A percentile compares a stretch with the other conserved stretches of the same genome.
These are phyloP conservation scores for Pseudobourletiella spinata DNA, from an alignment of 1,140 invertebrate species.

Conservation along the genomic window DNA sequence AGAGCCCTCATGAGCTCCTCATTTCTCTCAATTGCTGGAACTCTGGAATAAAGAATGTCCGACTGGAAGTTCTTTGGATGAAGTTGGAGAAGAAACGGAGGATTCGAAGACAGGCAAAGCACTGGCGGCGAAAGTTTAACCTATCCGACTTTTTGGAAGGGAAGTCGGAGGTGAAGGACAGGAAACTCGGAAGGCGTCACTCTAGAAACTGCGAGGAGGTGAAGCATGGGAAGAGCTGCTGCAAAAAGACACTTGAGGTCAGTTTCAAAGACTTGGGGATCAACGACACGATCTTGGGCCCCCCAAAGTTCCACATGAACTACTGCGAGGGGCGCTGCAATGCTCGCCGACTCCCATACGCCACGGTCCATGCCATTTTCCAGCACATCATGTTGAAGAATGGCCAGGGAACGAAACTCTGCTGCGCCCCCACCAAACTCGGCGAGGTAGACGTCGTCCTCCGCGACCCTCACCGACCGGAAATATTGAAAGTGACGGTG, in stretches of 20 bases:
- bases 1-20: no score
- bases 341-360: slow-evolving; percentile 46
- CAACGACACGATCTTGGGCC: slow-evolving; percentile 50
- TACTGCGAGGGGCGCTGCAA: slow-evolving; percentile 63
- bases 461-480: slow-evolving; percentile 44
- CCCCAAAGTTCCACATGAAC: slow-evolving; percentile 60
- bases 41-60: not conserved
- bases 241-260: slow-evolving; percentile 23
- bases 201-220: slow-evolving; percentile 23
- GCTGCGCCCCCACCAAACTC: slow-evolving; percentile 61
- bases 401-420: slow-evolving; percentile 45
- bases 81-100: not conserved
- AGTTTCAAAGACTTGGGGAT: slow-evolving; percentile 30
- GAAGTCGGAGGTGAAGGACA: not conserved
- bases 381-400: slow-evolving; percentile 55
- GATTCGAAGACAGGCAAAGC: not conserved
- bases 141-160: not conserved
- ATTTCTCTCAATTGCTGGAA: not conserved
- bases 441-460: slow-evolving; percentile 58
- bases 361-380: slow-evolving; percentile 60
- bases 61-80: not conserved
- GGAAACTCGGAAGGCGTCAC: not conserved
- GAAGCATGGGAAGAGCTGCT: slow-evolving; percentile 32
- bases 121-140: not conserved
- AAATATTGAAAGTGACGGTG: slow-evolving; percentile 56